These are phyloP conservation scores for Leptinotarsa lineolata DNA, from an alignment of 1,140 invertebrate genomes.

Conservation along the genomic window DNA sequence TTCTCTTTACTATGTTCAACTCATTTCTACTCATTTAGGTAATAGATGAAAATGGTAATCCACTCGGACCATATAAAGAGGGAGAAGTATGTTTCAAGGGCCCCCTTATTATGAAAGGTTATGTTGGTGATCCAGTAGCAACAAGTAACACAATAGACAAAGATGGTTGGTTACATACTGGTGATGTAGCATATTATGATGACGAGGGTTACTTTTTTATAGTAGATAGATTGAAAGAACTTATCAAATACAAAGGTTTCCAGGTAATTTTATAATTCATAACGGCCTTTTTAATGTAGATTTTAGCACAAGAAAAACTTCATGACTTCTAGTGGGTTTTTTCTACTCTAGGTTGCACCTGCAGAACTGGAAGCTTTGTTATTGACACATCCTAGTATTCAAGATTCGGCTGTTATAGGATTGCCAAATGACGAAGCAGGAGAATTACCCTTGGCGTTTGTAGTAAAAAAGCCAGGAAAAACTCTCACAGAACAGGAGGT, in stretches of 20 bases:
- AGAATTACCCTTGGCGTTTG: conserved; percentile 70
- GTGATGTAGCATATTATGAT: conserved; percentile 79
- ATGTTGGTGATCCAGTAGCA: conserved; percentile 65
- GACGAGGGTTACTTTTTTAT: conserved; percentile 57
- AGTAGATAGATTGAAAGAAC: conserved; percentile 45
- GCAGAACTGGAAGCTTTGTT: conserved; percentile 81
- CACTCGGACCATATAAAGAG: conserved; percentile 64
- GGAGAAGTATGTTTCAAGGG: conserved; percentile 78
- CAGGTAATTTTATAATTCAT: conserved; percentile 35
- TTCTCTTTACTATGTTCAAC: too few species aligned
- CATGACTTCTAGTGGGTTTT: too few species aligned
- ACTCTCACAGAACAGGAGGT: conserved; percentile 53
- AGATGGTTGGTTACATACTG: conserved; percentile 79
- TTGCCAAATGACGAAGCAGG: conserved; percentile 67
- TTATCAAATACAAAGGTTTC: conserved; percentile 48
- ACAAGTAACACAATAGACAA: conserved; percentile 68
- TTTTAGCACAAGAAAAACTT: too few species aligned
- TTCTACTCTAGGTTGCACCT: conserved; percentile 69
- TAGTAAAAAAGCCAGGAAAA: conserved; percentile 60
- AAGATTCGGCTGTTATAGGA: conserved; percentile 78
- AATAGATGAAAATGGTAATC: conserved; percentile 24
- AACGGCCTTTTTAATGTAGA: not conserved
- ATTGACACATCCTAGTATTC: conserved; percentile 67
- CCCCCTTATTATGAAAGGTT: conserved; percentile 69
- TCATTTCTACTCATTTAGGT: conserved; percentile 18